A percentile compares a stretch with the other conserved stretches of the same genome.
phyloP scores from a whole-genome alignment of 2,888 invertebrate genomes.

The Pseudanteris insignis region DNA sequence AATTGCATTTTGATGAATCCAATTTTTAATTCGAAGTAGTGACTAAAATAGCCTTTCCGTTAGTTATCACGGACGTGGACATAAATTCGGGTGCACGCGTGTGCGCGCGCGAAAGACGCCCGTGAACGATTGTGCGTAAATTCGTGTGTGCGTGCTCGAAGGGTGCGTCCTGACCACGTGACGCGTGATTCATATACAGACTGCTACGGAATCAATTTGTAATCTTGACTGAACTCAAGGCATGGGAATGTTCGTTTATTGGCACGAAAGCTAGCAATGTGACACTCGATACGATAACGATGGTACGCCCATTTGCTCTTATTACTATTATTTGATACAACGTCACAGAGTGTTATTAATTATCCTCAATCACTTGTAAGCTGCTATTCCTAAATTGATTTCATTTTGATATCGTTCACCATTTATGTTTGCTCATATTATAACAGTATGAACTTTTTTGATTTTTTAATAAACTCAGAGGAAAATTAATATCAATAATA shows the following conservation, averaged over 20 bases:
- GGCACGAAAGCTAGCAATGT: constrained; percentile 51
- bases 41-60: constrained; percentile 25
- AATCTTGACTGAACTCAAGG: constrained; percentile 55
- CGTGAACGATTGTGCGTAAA: constrained; percentile 39
- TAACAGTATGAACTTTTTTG: no score
- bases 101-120: constrained; percentile 26
- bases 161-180: constrained; percentile 66
- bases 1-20: no score
- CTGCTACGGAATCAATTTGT: constrained; percentile 66
- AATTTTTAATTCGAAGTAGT: no score
- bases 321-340: constrained; percentile 16
- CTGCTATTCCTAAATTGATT: no score
- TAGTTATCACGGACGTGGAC: constrained; percentile 18
- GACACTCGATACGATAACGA: constrained; percentile 48
- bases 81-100: constrained; percentile 16
- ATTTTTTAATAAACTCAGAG: no score
- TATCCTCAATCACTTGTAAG: no score
- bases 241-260: constrained; percentile 51
- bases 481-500: no score
- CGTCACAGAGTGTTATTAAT: constrained; percentile 19
- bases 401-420: no score
- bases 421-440: no score
- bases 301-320: constrained; percentile 25
- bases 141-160: constrained; percentile 48
- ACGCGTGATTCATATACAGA: constrained; percentile 67